phyloP scores from a whole-genome alignment of 2,113 vertebrate species.

The Tachysurus fulvidraco region DNA sequence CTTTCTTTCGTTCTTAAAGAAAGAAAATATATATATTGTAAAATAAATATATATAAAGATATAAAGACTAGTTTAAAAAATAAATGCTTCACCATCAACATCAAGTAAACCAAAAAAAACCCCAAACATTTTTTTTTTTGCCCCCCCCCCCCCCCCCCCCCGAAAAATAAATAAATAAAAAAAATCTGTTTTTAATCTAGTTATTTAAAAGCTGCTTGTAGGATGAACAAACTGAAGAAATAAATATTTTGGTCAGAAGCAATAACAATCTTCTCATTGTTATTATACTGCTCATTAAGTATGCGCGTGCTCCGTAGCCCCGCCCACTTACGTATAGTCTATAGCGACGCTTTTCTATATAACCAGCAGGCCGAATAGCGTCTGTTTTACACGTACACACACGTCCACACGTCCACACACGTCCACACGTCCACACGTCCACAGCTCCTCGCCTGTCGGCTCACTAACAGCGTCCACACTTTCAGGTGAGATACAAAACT shows the following conservation, averaged over 20 bases:
- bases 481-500: background rate
- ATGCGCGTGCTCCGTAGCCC: conserved; percentile 33
- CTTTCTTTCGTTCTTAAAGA: no score
- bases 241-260: background rate
- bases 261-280: background rate
- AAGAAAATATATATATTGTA: no score
- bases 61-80: background rate
- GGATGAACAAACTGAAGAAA: background rate
- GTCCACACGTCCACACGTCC: background rate
- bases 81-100: background rate
- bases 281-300: background rate
- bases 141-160: no score
- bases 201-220: background rate
- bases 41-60: no score
- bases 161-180: no score
- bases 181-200: background rate
- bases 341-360: conserved; percentile 56
- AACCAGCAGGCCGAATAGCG: conserved; percentile 42
- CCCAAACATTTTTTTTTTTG: background rate
- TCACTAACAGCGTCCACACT: background rate
- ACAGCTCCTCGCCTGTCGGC: background rate
- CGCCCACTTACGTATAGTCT: conserved; percentile 50
- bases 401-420: background rate
- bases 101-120: background rate
- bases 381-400: background rate